Evolutionary conservation across 2,797 vertebrate genomes (phyloP).

Genomic region (Luscinia megarhynchos): DNA sequence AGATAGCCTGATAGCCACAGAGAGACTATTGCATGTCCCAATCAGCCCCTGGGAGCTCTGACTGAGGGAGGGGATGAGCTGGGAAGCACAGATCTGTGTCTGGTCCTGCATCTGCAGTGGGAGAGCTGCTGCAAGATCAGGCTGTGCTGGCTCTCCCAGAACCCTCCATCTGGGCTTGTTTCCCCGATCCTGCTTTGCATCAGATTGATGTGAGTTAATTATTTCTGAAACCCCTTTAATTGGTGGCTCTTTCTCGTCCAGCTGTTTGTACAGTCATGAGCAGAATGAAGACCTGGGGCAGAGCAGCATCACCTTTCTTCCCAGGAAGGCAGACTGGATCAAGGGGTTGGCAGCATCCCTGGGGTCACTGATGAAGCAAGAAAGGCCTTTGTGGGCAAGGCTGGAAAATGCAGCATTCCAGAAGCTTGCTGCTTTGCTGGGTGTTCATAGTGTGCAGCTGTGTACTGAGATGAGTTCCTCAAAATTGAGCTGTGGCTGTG

Average conservation of each 20-base stretch:
- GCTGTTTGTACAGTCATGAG: background rate
- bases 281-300: background rate
- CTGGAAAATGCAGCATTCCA: background rate
- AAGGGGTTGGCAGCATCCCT: background rate
- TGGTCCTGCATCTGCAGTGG: background rate
- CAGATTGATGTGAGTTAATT: background rate
- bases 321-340: background rate
- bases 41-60: background rate
- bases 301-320: background rate
- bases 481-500: background rate
- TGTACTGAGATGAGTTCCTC: background rate
- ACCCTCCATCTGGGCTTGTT: background rate
- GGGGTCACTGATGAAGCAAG: background rate
- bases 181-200: background rate
- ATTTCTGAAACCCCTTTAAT: slow-evolving; percentile 21
- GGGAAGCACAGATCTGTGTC: background rate
- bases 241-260: background rate
- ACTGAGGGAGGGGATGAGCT: background rate
- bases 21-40: fast-evolving
- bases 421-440: background rate
- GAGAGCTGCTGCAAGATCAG: background rate
- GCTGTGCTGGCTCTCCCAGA: background rate
- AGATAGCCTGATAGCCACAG: background rate
- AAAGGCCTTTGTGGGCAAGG: background rate
- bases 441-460: background rate